Evolutionary conservation across 1,140 invertebrate species (phyloP).

Genomic region (Archivesica marissinica): DNA sequence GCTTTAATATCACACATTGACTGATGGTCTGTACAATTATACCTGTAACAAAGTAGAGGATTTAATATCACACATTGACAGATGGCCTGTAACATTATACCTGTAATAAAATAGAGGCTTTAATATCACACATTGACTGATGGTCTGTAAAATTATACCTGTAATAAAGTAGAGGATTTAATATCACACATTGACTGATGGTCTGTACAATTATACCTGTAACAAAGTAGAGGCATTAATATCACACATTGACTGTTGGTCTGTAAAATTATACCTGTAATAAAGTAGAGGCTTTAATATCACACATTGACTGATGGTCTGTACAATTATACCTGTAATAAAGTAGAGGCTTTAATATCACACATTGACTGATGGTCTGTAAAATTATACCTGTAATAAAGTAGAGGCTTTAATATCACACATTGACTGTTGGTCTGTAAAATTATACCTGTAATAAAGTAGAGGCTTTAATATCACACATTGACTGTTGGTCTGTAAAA

Average conservation of each 20-base stretch:
- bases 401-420: not conserved
- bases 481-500: slow-evolving; percentile 68
- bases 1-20: slow-evolving; percentile 60
- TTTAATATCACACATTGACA: too few species aligned
- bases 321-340: not conserved
- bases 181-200: not conserved
- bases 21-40: slow-evolving; percentile 69
- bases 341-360: not conserved
- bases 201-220: slow-evolving; percentile 8
- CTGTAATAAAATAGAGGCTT: not conserved
- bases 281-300: not conserved
- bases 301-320: not conserved
- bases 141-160: not conserved
- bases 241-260: slow-evolving; percentile 69
- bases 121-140: not conserved
- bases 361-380: not conserved
- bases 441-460: slow-evolving; percentile 14
- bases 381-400: slow-evolving; percentile 24
- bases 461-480: slow-evolving; percentile 58
- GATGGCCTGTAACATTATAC: not conserved
- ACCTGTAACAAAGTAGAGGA: slow-evolving; percentile 37
- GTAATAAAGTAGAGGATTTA: slow-evolving; percentile 28
- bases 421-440: not conserved
- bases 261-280: slow-evolving; percentile 65
- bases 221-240: slow-evolving; percentile 17